Evolutionary conservation across 2,888 invertebrate species (phyloP).

Genomic region (Metallyticus violacea): DNA sequence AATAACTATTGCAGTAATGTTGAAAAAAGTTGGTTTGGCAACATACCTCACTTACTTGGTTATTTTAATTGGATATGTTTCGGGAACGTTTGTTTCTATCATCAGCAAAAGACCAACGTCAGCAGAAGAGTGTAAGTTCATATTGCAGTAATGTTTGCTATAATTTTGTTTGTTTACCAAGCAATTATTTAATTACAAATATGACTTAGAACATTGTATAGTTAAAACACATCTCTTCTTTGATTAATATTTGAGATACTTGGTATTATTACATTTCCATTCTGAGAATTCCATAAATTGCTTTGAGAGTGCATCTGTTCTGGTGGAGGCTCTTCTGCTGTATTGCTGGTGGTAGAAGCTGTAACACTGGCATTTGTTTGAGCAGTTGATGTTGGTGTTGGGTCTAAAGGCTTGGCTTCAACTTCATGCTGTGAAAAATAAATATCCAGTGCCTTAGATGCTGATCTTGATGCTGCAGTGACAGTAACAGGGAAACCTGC

Average conservation of each 20-base stretch:
- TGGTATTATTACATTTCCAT: neutral
- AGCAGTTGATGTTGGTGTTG: neutral
- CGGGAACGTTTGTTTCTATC: too few species aligned
- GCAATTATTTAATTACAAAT: too few species aligned
- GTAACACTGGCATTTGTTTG: neutral
- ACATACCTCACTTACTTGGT: too few species aligned
- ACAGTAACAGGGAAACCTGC: neutral
- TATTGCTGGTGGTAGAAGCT: neutral
- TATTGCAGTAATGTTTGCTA: too few species aligned
- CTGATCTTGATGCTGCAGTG: neutral
- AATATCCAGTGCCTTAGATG: neutral
- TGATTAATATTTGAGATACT: neutral
- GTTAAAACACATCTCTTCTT: neutral
- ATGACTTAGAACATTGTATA: too few species aligned
- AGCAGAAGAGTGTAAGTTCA: too few species aligned
- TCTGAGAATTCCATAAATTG: neutral
- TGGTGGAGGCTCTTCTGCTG: neutral
- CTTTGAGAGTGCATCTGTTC: neutral
- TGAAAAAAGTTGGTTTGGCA: too few species aligned
- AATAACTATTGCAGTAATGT: too few species aligned
- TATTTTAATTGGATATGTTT: too few species aligned
- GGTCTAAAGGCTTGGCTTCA: neutral
- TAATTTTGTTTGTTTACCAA: too few species aligned
- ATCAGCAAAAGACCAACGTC: too few species aligned
- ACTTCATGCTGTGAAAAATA: slow-evolving; percentile 8